A percentile compares a stretch with the other conserved stretches of the same genome.
These are phyloP conservation scores for Petrocephalus sullivani DNA, from an alignment of 2,797 vertebrate species.

Conservation along the genomic window DNA sequence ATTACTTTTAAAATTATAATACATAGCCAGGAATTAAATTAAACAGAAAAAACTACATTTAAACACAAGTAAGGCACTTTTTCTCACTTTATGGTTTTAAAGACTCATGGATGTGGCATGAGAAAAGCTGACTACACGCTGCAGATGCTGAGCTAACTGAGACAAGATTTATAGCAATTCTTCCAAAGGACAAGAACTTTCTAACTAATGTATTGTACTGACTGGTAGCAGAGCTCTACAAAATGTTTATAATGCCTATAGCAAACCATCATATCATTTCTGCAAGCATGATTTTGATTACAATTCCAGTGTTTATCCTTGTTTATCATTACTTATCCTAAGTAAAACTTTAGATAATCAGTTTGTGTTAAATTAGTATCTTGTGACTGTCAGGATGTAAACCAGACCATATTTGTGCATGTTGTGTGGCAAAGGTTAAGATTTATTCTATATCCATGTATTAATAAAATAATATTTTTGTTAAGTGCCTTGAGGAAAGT, in stretches of 20 bases:
- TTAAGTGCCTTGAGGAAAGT: background rate
- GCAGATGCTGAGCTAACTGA: background rate
- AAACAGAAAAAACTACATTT: background rate
- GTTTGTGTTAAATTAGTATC: background rate
- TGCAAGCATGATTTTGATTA: background rate
- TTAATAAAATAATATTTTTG: background rate
- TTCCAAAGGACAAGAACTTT: background rate
- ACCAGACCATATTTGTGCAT: background rate
- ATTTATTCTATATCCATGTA: background rate
- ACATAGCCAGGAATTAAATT: background rate
- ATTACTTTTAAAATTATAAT: background rate
- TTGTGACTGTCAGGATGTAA: background rate
- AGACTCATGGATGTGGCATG: background rate
- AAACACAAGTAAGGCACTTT: background rate
- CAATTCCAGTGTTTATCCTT: background rate
- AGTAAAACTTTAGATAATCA: background rate
- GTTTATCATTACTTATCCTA: background rate
- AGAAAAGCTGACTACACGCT: background rate
- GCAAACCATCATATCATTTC: background rate
- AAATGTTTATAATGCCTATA: background rate
- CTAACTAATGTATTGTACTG: background rate
- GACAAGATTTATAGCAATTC: background rate
- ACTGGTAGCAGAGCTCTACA: background rate
- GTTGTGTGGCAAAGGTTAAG: background rate
- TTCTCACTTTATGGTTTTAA: background rate